Percentiles rank a stretch among this genome's conserved stretches.
phyloP scores from a whole-genome alignment of 2,888 invertebrate genomes.

The Seira sanloemensis region DNA sequence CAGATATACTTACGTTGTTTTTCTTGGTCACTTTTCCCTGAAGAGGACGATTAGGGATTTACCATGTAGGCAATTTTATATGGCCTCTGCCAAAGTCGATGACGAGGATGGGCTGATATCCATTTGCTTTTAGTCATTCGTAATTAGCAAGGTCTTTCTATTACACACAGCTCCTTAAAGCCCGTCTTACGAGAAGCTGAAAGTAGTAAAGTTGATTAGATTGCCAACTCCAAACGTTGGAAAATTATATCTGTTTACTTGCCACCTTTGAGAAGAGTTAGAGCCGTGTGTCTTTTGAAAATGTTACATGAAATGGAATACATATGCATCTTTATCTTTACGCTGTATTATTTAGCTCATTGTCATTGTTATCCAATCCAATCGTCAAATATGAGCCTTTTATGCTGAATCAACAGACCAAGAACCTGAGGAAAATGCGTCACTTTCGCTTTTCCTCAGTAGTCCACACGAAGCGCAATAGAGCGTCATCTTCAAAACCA shows the following conservation, averaged over 20 bases:
- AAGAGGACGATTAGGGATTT: not conserved
- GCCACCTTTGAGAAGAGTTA: too few species aligned
- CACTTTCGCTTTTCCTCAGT: not conserved
- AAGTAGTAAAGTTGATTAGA: too few species aligned
- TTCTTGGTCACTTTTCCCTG: slow-evolving; percentile 27
- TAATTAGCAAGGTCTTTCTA: slow-evolving; percentile 47
- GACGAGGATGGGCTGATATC: not conserved
- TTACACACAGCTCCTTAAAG: not conserved
- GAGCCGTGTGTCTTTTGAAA: too few species aligned
- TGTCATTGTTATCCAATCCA: not conserved
- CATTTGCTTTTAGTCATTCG: slow-evolving; percentile 32
- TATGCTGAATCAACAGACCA: not conserved
- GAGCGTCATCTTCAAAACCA: not conserved
- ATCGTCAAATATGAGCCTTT: not conserved
- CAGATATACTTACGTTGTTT: not conserved
- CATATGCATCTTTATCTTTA: not conserved
- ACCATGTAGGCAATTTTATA: not conserved
- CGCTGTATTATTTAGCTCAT: not conserved
- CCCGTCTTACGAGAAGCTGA: too few species aligned
- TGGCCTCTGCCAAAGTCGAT: not conserved
- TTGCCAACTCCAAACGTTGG: too few species aligned
- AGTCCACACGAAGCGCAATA: not conserved
- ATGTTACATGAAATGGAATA: not conserved
- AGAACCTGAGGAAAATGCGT: not conserved
- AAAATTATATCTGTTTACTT: too few species aligned